phyloP scores from a whole-genome alignment of 2,113 vertebrate genomes.

The Pollachius pollachius region DNA sequence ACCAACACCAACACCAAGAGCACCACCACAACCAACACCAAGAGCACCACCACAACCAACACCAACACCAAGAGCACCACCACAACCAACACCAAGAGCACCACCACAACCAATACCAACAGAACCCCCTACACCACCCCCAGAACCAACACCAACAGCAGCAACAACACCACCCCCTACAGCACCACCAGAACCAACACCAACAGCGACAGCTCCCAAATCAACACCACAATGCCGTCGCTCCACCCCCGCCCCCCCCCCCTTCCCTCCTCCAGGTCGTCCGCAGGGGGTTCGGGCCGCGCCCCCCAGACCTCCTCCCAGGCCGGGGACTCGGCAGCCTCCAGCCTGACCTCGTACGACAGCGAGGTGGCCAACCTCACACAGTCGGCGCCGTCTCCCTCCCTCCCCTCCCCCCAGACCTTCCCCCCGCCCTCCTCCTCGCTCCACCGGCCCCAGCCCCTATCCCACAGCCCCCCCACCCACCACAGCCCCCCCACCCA shows the following conservation, averaged over 20 bases:
- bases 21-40: too few relatives aligned
- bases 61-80: too few relatives aligned
- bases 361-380: conserved; percentile 91
- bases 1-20: too few relatives aligned
- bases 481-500: conserved; percentile 57
- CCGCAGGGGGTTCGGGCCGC: conserved; percentile 4
- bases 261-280: conserved; percentile 13
- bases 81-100: too few relatives aligned
- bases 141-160: too few relatives aligned
- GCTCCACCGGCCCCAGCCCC: conserved; percentile 72
- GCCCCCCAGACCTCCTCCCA: conserved; percentile 65
- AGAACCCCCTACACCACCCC: too few relatives aligned
- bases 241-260: conserved; percentile 40
- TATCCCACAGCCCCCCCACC: conserved; percentile 75
- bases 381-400: conserved; percentile 76
- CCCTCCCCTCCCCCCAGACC: conserved; percentile 66
- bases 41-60: too few relatives aligned
- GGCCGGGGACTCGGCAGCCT: conserved; percentile 83
- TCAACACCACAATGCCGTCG: conserved; percentile 36
- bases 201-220: conserved; percentile 48
- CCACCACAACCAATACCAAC: too few relatives aligned
- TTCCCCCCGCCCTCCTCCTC: conserved; percentile 56
- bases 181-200: conserved; percentile 15
- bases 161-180: too few relatives aligned
- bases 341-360: conserved; percentile 90